phyloP scores from a whole-genome alignment of 2,888 invertebrate species.

The Brachypterus glaber region DNA sequence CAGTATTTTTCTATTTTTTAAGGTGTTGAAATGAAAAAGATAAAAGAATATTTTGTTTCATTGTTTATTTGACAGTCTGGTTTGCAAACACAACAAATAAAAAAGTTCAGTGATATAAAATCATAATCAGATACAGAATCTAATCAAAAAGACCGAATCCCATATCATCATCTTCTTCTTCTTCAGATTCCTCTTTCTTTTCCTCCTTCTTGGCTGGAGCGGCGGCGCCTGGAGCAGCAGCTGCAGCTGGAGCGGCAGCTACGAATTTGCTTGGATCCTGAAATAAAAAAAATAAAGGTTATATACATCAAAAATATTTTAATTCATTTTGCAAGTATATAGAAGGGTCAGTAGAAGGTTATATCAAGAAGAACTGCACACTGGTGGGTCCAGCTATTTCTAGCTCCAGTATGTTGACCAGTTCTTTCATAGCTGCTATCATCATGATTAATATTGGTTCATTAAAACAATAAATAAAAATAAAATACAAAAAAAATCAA shows the following conservation, averaged over 20 bases:
- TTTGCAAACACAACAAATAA: conserved; percentile 25
- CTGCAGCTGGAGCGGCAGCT: conserved; percentile 50
- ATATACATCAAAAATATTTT: conserved; percentile 4
- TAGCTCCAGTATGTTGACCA: conserved; percentile 28
- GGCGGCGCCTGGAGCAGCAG: conserved; percentile 52
- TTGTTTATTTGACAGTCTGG: conserved; percentile 32
- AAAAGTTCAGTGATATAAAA: conserved; percentile 15
- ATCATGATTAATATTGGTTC: too few species aligned
- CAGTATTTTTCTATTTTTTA: too few species aligned
- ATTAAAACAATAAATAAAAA: too few species aligned
- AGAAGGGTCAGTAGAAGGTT: not conserved
- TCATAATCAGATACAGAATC: conserved; percentile 26
- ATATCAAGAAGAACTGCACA: conserved; percentile 10
- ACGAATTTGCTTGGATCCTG: conserved; percentile 95
- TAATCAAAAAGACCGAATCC: conserved; percentile 93
- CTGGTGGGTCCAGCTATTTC: conserved; percentile 44
- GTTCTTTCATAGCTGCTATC: not conserved
- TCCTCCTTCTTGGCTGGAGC: conserved; percentile 62
- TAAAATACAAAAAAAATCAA: too few species aligned
- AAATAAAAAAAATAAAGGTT: conserved; percentile 24
- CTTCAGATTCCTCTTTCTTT: conserved; percentile 72
- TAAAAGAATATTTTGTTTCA: conserved; percentile 9
- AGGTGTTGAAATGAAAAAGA: too few species aligned
- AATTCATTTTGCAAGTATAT: not conserved
- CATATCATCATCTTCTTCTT: conserved; percentile 90